phyloP scores from a whole-genome alignment of 2,797 vertebrate genomes.

The Lycodopsis pacificus region DNA sequence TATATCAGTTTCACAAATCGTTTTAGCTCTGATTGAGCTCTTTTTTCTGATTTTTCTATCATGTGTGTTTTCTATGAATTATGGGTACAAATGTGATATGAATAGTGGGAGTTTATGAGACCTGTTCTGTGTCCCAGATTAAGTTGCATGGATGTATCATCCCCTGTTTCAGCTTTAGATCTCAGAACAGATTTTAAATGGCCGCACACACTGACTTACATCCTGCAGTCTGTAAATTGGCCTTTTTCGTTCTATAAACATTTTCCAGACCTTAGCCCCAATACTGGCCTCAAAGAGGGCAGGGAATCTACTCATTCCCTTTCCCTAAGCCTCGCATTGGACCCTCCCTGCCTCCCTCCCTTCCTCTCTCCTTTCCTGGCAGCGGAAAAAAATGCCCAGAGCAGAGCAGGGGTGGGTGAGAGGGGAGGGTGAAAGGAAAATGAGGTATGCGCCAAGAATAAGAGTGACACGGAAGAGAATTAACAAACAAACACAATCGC shows the following conservation, averaged over 20 bases:
- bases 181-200: slow-evolving; percentile 20
- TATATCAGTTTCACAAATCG: not conserved
- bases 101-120: not conserved
- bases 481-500: not conserved
- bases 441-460: not conserved
- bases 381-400: slow-evolving; percentile 54
- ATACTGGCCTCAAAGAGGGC: slow-evolving; percentile 70
- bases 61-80: slow-evolving; percentile 8
- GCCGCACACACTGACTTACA: slow-evolving; percentile 25
- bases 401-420: slow-evolving; percentile 16
- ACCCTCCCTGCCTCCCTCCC: slow-evolving; percentile 40
- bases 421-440: not conserved
- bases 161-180: not conserved
- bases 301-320: slow-evolving; percentile 53
- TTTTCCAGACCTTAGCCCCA: slow-evolving; percentile 59
- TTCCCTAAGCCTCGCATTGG: slow-evolving; percentile 26
- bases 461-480: not conserved
- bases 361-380: slow-evolving; percentile 26
- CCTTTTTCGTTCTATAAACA: slow-evolving; percentile 70
- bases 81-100: not conserved
- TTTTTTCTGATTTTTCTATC: not conserved
- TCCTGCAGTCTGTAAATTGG: slow-evolving; percentile 54
- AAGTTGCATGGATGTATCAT: not conserved
- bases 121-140: not conserved
- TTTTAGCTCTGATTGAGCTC: not conserved